Conservation (phyloP, 2,888 invertebrate genomes). For the Uropetala carovei region DNA sequence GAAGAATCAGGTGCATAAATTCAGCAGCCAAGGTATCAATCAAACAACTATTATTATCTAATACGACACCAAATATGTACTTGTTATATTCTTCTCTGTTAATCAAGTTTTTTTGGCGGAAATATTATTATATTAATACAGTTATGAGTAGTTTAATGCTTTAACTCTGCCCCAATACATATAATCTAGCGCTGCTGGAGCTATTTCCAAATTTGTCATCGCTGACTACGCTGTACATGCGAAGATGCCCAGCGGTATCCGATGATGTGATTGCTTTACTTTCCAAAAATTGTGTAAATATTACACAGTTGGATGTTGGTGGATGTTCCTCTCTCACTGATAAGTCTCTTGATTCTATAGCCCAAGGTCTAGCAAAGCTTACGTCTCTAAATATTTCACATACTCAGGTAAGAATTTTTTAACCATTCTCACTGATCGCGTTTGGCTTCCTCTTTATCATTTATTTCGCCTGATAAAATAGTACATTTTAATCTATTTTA, state of each 20-base stretch:
- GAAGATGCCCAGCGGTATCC: conserved; percentile 70
- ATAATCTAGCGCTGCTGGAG: conserved; percentile 71
- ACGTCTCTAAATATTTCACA: conserved; percentile 72
- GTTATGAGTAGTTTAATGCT: neutral
- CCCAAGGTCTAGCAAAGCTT: conserved; percentile 70
- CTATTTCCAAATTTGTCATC: conserved; percentile 71
- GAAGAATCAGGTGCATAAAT: conserved; percentile 48
- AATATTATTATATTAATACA: neutral
- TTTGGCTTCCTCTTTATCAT: no score
- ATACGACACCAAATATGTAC: neutral
- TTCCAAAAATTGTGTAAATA: conserved; percentile 61
- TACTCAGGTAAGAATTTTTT: conserved; percentile 72
- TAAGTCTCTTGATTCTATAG: conserved; percentile 69
- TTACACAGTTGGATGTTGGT: conserved; percentile 66
- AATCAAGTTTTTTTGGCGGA: neutral
- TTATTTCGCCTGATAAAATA: no score
- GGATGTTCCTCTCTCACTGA: conserved; percentile 73
- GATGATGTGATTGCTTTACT: conserved; percentile 67
- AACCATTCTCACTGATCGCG: no score
- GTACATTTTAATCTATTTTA: no score
- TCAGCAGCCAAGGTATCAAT: conserved; percentile 34
- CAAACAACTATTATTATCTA: neutral
- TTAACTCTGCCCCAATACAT: neutral
- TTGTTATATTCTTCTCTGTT: neutral
- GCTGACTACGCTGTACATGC: conserved; percentile 71